These are phyloP conservation scores for Argynnis bischoffii DNA, from an alignment of 2,888 invertebrate genomes.

Conservation along the genomic window DNA sequence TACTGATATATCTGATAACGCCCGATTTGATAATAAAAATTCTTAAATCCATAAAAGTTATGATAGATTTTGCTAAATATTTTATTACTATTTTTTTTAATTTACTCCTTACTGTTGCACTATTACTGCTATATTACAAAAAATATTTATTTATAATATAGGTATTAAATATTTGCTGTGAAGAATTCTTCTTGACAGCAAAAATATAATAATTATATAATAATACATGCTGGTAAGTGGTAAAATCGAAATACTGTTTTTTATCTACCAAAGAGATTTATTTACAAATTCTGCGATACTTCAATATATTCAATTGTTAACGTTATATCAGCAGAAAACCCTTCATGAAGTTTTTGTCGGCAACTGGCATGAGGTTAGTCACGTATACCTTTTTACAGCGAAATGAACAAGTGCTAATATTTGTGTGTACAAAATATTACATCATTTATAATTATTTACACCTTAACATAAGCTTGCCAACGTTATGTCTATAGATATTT, in stretches of 20 bases:
- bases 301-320: slow-evolving; percentile 22
- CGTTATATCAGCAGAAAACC: slow-evolving; percentile 43
- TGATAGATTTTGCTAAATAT: slow-evolving; percentile 21
- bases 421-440: slow-evolving; percentile 2
- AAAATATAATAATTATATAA: too few relatives aligned
- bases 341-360: slow-evolving; percentile 35
- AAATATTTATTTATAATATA: too few relatives aligned
- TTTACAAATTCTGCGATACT: not conserved
- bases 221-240: too few relatives aligned
- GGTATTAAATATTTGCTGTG: too few relatives aligned
- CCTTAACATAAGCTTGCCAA: not conserved
- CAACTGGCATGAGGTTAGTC: slow-evolving; percentile 53
- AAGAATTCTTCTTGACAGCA: too few relatives aligned
- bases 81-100: not conserved
- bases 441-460: not conserved
- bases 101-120: too few relatives aligned
- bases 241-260: too few relatives aligned
- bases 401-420: slow-evolving; percentile 17
- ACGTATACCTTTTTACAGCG: slow-evolving; percentile 54
- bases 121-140: too few relatives aligned
- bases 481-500: not conserved
- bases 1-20: slow-evolving; percentile 45
- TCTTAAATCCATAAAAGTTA: slow-evolving; percentile 22
- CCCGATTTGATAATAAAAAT: slow-evolving; percentile 41
- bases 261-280: not conserved